A percentile compares a stretch with the other conserved stretches of the same genome.
phyloP scores from a whole-genome alignment of 2,888 invertebrate genomes.

The Malthinus flaveolus region DNA sequence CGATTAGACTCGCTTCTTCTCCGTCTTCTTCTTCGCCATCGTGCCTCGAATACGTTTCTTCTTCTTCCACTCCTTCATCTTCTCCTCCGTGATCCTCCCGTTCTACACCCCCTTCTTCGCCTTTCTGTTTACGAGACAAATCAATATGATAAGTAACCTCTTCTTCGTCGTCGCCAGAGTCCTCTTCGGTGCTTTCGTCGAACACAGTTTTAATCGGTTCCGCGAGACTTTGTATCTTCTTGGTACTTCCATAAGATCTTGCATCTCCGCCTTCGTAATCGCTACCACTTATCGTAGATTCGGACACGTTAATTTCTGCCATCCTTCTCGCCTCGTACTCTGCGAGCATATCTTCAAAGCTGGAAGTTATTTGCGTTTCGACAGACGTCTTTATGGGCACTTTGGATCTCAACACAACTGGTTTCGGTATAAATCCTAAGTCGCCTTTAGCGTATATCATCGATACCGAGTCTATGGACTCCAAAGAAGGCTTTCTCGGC shows the following conservation, averaged over 20 bases:
- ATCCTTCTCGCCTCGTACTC: neutral
- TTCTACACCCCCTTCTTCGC: neutral
- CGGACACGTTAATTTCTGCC: neutral
- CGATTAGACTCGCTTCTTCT: too few species aligned
- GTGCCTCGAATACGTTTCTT: too few species aligned
- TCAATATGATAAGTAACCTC: neutral
- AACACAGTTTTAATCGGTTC: neutral
- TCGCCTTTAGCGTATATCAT: slow-evolving; percentile 66
- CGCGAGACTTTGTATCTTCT: too few species aligned
- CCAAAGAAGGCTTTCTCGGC: slow-evolving; percentile 55
- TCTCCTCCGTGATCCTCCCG: neutral
- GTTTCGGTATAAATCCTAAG: slow-evolving; percentile 67
- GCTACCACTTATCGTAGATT: neutral
- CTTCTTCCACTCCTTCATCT: neutral
- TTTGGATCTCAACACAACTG: slow-evolving; percentile 41
- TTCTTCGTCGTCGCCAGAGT: neutral
- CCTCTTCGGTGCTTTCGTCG: neutral
- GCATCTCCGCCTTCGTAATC: too few species aligned
- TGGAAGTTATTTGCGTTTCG: slow-evolving; percentile 43
- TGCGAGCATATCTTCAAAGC: slow-evolving; percentile 36
- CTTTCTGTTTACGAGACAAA: neutral
- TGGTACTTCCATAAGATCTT: too few species aligned
- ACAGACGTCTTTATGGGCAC: slow-evolving; percentile 43
- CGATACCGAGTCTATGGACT: slow-evolving; percentile 41
- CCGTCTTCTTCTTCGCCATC: too few species aligned